phyloP scores from a whole-genome alignment of 2,797 vertebrate genomes.

The Hydrocynus forskahlii region DNA sequence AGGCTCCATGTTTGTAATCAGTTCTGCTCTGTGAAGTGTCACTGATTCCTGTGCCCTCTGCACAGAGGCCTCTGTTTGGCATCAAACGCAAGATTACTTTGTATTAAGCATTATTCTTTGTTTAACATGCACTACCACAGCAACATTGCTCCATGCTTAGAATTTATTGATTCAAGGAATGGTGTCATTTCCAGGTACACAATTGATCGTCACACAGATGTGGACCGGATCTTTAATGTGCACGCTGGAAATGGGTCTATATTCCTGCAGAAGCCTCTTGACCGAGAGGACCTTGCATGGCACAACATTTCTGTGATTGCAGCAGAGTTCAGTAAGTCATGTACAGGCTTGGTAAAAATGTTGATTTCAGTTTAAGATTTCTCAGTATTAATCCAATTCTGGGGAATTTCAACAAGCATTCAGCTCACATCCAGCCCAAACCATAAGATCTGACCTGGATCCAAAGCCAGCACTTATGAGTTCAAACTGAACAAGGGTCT shows the following conservation, averaged over 20 bases:
- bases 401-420: neutral
- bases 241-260: conserved; percentile 91
- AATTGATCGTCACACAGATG: conserved; percentile 91
- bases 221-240: conserved; percentile 91
- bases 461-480: neutral
- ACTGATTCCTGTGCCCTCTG: conserved; percentile 29
- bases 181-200: conserved; percentile 83
- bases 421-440: neutral
- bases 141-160: conserved; percentile 9
- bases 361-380: neutral
- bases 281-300: conserved; percentile 89
- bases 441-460: neutral
- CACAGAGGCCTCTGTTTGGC: neutral
- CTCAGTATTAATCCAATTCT: conserved; percentile 15
- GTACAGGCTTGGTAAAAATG: neutral
- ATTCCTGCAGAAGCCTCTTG: conserved; percentile 88
- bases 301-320: conserved; percentile 96
- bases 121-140: conserved; percentile 38
- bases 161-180: conserved; percentile 38
- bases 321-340: conserved; percentile 91
- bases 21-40: conserved; percentile 39
- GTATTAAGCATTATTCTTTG: conserved; percentile 26
- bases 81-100: conserved; percentile 13
- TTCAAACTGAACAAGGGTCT: neutral
- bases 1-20: conserved; percentile 43